phyloP scores from a whole-genome alignment of 2,113 vertebrate genomes.

The Scophthalmus maximus region DNA sequence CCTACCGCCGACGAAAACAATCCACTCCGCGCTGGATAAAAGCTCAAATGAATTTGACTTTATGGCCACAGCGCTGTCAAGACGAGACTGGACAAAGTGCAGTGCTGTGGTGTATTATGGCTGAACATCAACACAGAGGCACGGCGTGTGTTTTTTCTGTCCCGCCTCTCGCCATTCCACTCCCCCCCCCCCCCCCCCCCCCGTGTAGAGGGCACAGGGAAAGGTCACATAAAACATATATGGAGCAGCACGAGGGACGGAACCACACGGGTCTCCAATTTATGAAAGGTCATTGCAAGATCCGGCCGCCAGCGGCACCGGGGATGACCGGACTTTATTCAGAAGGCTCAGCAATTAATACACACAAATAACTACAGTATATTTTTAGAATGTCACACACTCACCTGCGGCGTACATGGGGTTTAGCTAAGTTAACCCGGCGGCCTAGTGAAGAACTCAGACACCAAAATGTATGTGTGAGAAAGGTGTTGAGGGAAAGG shows the following conservation, averaged over 20 bases:
- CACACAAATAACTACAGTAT: background rate
- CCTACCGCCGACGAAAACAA: background rate
- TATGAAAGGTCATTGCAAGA: conserved; percentile 31
- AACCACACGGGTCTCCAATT: conserved; percentile 12
- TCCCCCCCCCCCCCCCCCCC: conserved; percentile 25
- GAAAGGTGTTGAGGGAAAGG: background rate
- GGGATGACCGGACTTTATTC: background rate
- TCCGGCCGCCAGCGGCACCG: background rate
- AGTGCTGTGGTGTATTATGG: background rate
- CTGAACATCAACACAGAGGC: background rate
- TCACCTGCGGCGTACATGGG: background rate
- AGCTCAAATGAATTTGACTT: conserved; percentile 20
- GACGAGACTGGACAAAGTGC: conserved; percentile 11
- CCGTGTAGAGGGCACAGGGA: background rate
- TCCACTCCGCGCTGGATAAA: background rate
- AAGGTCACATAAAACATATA: conserved; percentile 58
- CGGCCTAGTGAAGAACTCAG: no score
- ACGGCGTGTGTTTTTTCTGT: background rate
- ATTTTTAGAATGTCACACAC: no score
- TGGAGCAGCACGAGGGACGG: conserved; percentile 17
- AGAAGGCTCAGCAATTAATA: background rate
- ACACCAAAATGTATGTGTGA: no score
- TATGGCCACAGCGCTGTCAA: background rate
- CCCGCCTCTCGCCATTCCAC: conserved; percentile 4
- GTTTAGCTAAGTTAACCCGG: no score